These are phyloP conservation scores for Cephalotes varians DNA, from an alignment of 2,888 invertebrate genomes.

Conservation along the genomic window DNA sequence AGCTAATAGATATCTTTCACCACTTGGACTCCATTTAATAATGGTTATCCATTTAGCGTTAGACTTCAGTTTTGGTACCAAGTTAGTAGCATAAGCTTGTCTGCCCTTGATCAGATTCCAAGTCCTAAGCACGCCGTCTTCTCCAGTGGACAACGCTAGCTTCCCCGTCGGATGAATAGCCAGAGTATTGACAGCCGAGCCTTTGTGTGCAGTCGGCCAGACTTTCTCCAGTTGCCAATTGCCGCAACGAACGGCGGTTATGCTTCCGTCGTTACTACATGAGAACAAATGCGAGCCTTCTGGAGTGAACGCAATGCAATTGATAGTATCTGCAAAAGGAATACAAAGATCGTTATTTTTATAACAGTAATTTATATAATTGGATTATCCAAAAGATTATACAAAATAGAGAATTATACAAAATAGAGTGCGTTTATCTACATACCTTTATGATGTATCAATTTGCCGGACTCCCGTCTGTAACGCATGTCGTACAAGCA, in stretches of 20 bases:
- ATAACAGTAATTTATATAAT: not conserved
- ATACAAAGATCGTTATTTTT: not conserved
- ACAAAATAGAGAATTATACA: too few species aligned
- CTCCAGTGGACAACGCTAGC: conserved; percentile 94
- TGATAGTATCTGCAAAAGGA: conserved; percentile 89
- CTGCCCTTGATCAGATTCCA: conserved; percentile 98
- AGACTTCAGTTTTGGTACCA: conserved; percentile 86
- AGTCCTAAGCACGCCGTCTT: conserved; percentile 93
- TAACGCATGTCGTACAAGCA: conserved; percentile 93
- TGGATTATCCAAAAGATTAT: too few species aligned
- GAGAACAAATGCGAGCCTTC: conserved; percentile 93
- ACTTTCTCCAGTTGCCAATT: conserved; percentile 95
- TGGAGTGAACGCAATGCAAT: conserved; percentile 91
- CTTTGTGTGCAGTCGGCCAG: conserved; percentile 94
- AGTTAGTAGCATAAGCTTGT: conserved; percentile 95
- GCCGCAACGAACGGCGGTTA: conserved; percentile 93
- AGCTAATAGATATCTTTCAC: conserved; percentile 91
- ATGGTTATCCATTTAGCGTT: conserved; percentile 81
- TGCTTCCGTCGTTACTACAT: conserved; percentile 94
- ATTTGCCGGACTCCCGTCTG: conserved; percentile 92
- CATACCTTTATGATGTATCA: conserved; percentile 92
- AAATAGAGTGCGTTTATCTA: conserved; percentile 35
- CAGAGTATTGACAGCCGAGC: conserved; percentile 90
- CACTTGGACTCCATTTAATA: conserved; percentile 91
- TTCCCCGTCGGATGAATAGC: conserved; percentile 96